phyloP scores from a whole-genome alignment of 1,140 invertebrate genomes.

The Cyphomyrmex costatus region DNA sequence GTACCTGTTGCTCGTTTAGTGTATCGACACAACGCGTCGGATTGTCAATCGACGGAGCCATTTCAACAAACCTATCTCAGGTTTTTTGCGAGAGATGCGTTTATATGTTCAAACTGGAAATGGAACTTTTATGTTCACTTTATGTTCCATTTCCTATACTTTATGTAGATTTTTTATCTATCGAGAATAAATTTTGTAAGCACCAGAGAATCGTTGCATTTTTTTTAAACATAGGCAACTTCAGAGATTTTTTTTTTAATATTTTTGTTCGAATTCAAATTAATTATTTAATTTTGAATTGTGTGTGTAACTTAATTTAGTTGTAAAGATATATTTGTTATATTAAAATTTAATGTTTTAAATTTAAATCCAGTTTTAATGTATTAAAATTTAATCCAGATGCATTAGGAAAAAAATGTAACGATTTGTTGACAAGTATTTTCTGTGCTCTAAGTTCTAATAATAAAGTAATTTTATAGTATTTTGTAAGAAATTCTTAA shows the following conservation, averaged over 20 bases:
- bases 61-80: not conserved
- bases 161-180: not conserved
- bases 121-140: not conserved
- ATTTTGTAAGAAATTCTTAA: too few relatives aligned
- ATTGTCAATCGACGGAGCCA: not conserved
- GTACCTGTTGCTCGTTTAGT: conserved; percentile 45
- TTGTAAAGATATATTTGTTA: conserved; percentile 8
- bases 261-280: not conserved
- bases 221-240: not conserved
- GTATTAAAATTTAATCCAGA: too few relatives aligned
- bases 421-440: too few relatives aligned
- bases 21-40: conserved; percentile 17
- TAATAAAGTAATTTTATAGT: too few relatives aligned
- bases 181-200: not conserved
- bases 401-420: too few relatives aligned
- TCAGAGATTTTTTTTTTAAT: not conserved
- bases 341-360: conserved; percentile 10
- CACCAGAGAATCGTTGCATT: not conserved
- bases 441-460: too few relatives aligned
- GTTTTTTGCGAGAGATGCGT: not conserved
- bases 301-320: not conserved
- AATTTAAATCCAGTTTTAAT: too few relatives aligned
- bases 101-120: not conserved
- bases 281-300: not conserved
- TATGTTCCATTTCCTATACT: not conserved